phyloP scores from a whole-genome alignment of 30 jellyfish, hydroid and myxozoan genomes.

The Clytia hemisphaerica region DNA sequence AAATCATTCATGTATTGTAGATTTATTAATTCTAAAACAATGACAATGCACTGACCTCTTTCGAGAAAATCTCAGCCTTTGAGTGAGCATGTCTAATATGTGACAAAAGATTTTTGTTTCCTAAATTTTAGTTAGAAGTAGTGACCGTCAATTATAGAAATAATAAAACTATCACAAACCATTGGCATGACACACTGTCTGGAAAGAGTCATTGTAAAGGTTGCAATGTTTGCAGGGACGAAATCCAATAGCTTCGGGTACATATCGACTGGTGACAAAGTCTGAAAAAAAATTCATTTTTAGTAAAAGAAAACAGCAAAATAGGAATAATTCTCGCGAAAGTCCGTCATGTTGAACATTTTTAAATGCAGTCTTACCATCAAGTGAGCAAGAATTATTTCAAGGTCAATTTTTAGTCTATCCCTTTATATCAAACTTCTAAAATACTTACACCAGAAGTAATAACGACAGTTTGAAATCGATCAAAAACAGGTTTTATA shows the following conservation, averaged over 20 bases:
- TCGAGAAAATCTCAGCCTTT: background rate
- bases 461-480: slow-evolving; percentile 91
- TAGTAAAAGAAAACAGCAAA: background rate
- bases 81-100: background rate
- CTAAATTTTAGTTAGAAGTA: too few relatives aligned
- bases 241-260: slow-evolving; percentile 92
- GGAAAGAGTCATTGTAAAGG: slow-evolving; percentile 88
- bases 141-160: too few relatives aligned
- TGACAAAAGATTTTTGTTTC: background rate
- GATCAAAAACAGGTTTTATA: slow-evolving; percentile 88
- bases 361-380: background rate
- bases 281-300: slow-evolving; percentile 28
- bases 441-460: slow-evolving; percentile 94
- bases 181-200: slow-evolving; percentile 87
- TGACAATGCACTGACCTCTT: too few relatives aligned
- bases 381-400: background rate
- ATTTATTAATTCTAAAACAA: too few relatives aligned
- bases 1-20: too few relatives aligned
- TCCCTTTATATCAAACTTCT: too few relatives aligned
- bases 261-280: slow-evolving; percentile 98
- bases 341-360: background rate
- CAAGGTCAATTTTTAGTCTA: too few relatives aligned
- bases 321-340: background rate
- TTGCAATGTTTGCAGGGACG: slow-evolving; percentile 87
- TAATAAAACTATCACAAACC: slow-evolving; percentile 31